Base-by-base conservation (phyloP, 2,888 invertebrate genomes). In the Elegia similella region DNA sequence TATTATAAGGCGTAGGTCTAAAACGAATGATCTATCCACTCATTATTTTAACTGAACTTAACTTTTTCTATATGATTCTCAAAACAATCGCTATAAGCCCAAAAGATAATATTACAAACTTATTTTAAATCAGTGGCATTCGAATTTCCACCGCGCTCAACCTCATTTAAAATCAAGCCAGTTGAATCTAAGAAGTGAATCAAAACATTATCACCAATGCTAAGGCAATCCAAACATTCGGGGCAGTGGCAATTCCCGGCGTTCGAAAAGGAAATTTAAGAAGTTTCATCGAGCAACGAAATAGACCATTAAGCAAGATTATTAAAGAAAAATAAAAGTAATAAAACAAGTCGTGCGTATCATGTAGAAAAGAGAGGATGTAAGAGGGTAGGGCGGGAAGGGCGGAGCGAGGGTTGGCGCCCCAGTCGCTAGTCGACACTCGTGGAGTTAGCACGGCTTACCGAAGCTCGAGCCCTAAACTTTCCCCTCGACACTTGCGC, bases 301-400 rank as follows among this genome's bases (percentile, higher is more conserved):
- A 86, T 85, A 84, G 79, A 82, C 82, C 82, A 85, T 85, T 84
- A 83, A 80, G 84, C 80, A 83, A 80, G 82, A 85, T 86, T 85
- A 87, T 87, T 87, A 84, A 87, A 86, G 84, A 86, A 87, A 87
- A 84, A 87, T 86, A 86, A 85, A 86, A 86, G 83, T 81, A 85
- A 85, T 87, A 84, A 86, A 87, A 85, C 76, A 82, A 86, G 82
- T 81, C 82, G 83, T 86, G 79, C 80, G 80, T 80, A 82, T 76
- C 78, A 73, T 79, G 79, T 77, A 76, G 72, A 74, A 76, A 73
- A 78, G 77, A 65, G 68, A 76, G 76, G 72, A 75, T 75, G 69
- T 70, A 64, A 69, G 64, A 73, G 78, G 79, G 79, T 70, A 76
- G 80, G 68, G 60, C 59, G 79, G 75, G 78, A 71, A 75, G 80